Evolutionary conservation across 2,113 vertebrate species (phyloP).

Genomic region (Xenus cinereus): DNA sequence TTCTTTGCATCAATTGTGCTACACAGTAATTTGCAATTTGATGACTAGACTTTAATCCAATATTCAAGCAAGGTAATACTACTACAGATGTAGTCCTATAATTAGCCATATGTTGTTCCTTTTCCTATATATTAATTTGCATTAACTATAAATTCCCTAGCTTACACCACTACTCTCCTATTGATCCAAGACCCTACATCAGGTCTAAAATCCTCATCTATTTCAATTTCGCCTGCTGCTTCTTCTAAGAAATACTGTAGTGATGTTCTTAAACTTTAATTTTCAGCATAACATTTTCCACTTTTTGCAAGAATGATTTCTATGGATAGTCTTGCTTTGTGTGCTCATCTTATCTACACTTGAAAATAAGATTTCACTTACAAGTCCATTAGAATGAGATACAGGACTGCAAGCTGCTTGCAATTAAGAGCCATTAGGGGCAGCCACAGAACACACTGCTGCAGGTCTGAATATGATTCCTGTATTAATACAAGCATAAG

Average conservation of each 20-base stretch:
- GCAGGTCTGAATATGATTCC: neutral
- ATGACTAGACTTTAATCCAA: neutral
- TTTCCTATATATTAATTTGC: constrained; percentile 12
- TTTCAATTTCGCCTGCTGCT: neutral
- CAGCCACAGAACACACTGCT: neutral
- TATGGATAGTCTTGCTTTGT: neutral
- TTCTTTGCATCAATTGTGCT: neutral
- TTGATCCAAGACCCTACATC: neutral
- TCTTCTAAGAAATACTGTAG: neutral
- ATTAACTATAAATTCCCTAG: neutral
- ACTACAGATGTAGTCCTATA: constrained; percentile 33
- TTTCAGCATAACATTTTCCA: neutral
- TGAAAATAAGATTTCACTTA: neutral
- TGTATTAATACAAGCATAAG: neutral
- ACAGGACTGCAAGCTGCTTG: neutral
- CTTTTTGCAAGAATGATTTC: neutral
- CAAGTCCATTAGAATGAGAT: neutral
- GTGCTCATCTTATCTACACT: neutral
- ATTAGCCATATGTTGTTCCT: constrained; percentile 39
- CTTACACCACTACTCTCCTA: neutral
- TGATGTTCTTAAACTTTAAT: neutral
- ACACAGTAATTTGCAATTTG: constrained; percentile 7
- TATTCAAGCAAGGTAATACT: constrained; percentile 1
- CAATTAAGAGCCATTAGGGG: constrained; percentile 8
- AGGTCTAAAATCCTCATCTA: neutral